Conservation (phyloP, 2,888 invertebrate genomes). For the Drosophila neutralis region DNA sequence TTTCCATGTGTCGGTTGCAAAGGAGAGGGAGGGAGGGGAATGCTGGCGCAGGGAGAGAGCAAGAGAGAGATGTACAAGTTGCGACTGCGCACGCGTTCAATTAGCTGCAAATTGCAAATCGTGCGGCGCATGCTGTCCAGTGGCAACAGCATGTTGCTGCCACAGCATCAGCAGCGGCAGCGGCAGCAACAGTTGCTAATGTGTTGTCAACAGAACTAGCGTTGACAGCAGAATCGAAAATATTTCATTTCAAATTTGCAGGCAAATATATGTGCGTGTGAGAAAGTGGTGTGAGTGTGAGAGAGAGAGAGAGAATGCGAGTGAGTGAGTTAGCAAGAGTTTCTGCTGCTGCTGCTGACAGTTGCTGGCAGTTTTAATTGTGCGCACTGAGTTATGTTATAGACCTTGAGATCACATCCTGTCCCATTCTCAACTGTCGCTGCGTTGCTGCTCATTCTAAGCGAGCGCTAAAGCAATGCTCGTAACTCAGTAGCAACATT, state of each 20-base stretch:
- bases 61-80: conserved; percentile 69
- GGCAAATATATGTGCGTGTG: conserved; percentile 45
- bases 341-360: conserved; percentile 9
- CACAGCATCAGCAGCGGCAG: conserved; percentile 17
- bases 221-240: conserved; percentile 80
- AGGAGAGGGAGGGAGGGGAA: not conserved
- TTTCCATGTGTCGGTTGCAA: conserved; percentile 56
- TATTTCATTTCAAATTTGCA: conserved; percentile 79
- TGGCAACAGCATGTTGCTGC: conserved; percentile 68
- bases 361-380: conserved; percentile 35
- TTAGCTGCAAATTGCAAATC: conserved; percentile 80
- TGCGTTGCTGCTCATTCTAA: conserved; percentile 44
- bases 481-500: conserved; percentile 62
- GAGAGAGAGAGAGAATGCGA: conserved; percentile 1
- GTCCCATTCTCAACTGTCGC: conserved; percentile 44
- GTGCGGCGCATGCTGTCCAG: conserved; percentile 76
- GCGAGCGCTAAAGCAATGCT: conserved; percentile 40
- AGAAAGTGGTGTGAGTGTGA: conserved; percentile 31
- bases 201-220: conserved; percentile 79
- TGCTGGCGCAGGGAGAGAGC: conserved; percentile 18
- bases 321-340: conserved; percentile 7
- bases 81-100: conserved; percentile 78
- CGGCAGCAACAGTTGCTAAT: conserved; percentile 72
- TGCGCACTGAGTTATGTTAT: conserved; percentile 56
- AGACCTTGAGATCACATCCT: conserved; percentile 58